Conservation (phyloP, 2,888 invertebrate genomes). For the Brachylomia viminalis region DNA sequence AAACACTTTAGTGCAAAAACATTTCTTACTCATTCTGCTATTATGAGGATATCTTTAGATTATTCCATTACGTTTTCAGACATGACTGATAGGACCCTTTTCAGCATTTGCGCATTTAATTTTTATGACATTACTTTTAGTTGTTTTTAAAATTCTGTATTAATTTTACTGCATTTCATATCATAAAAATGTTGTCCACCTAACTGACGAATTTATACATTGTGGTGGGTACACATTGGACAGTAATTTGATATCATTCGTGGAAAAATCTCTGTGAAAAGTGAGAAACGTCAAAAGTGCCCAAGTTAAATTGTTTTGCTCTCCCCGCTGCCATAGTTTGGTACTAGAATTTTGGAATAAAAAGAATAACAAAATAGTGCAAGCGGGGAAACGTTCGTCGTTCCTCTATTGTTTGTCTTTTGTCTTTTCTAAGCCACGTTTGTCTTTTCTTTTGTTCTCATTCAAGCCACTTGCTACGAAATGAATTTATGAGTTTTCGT, state of each 20-base stretch:
- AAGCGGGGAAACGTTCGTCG: neutral
- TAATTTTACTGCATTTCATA: neutral
- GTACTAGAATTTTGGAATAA: constrained; percentile 3
- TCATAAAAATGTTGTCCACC: neutral
- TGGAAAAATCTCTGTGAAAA: constrained; percentile 2
- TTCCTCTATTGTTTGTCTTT: constrained; percentile 30
- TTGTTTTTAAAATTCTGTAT: neutral
- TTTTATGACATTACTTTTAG: neutral
- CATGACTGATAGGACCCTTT: neutral
- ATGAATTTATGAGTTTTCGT: constrained; percentile 30
- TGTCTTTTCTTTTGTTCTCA: constrained; percentile 15
- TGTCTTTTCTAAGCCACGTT: constrained; percentile 26
- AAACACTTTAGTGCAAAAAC: neutral
- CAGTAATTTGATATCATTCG: neutral
- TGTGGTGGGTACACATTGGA: neutral
- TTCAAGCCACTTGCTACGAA: constrained; percentile 11
- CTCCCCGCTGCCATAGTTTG: neutral
- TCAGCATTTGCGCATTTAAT: neutral
- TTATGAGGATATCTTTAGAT: neutral
- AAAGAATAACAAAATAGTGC: constrained; percentile 42
- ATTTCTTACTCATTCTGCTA: neutral
- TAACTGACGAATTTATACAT: neutral
- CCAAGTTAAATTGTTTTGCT: constrained; percentile 43
- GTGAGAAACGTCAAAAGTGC: constrained; percentile 16
- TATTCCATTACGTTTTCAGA: neutral